A percentile compares a stretch with the other conserved stretches of the same genome.
These are phyloP conservation scores for Acanthisitta chloris DNA, from an alignment of 2,113 vertebrate genomes.

Conservation along the genomic window DNA sequence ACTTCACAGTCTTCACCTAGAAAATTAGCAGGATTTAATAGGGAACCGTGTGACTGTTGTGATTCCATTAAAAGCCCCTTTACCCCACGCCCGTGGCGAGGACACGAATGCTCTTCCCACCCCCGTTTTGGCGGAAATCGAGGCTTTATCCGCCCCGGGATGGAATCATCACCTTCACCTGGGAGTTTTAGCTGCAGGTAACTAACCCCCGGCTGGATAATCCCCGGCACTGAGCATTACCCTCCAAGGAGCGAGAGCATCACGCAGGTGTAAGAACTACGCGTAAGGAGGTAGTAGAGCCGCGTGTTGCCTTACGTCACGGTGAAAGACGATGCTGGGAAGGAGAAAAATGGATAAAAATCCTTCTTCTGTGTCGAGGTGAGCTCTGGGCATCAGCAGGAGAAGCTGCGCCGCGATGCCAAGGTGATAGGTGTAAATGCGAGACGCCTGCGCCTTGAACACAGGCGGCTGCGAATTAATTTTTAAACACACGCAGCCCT, in stretches of 20 bases:
- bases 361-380: background rate
- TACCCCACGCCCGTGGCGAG: background rate
- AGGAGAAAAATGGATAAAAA: background rate
- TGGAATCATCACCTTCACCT: background rate
- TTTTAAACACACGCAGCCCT: background rate
- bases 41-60: conserved; percentile 41
- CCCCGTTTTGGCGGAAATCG: background rate
- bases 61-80: conserved; percentile 49
- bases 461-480: background rate
- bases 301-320: background rate
- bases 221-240: background rate
- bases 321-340: background rate
- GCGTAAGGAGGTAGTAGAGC: background rate
- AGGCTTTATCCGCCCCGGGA: background rate
- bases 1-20: conserved; percentile 69
- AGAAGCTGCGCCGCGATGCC: background rate
- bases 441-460: background rate
- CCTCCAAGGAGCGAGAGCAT: background rate
- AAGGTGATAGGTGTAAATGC: background rate
- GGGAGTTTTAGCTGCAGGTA: background rate
- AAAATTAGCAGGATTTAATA: conserved; percentile 71
- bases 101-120: background rate
- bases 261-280: fast-evolving
- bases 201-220: background rate
- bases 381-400: background rate